phyloP scores from a whole-genome alignment of 1,140 invertebrate genomes.

The Zaprionus gabonicus region DNA sequence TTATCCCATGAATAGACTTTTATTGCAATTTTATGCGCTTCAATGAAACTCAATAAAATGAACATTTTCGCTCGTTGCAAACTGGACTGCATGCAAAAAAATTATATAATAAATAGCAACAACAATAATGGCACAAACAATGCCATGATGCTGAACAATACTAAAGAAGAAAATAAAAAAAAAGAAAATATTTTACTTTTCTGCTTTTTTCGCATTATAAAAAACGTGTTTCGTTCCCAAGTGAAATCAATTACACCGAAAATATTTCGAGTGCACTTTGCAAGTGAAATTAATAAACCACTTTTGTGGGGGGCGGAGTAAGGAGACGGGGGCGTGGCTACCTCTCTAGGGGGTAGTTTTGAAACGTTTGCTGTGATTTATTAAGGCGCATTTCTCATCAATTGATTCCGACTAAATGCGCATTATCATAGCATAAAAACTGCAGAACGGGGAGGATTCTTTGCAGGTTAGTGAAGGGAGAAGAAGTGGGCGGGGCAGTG shows the following conservation, averaged over 20 bases:
- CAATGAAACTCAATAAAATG: constrained; percentile 81
- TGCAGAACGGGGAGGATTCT: constrained; percentile 1
- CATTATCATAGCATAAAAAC: constrained; percentile 59
- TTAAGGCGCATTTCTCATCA: constrained; percentile 56
- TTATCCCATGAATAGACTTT: constrained; percentile 67
- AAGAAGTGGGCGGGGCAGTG: neutral
- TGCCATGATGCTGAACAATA: constrained; percentile 14
- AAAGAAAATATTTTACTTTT: constrained; percentile 52
- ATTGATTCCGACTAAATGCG: constrained; percentile 72
- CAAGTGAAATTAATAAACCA: constrained; percentile 72
- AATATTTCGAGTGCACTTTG: constrained; percentile 61
- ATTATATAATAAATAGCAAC: constrained; percentile 24
- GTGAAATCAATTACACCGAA: constrained; percentile 73
- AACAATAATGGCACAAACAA: constrained; percentile 24
- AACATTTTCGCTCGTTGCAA: constrained; percentile 42
- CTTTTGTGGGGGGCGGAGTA: constrained; percentile 8
- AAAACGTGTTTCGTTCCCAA: constrained; percentile 43
- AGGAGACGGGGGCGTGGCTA: too few species aligned
- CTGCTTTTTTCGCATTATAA: constrained; percentile 24
- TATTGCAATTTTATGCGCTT: constrained; percentile 81
- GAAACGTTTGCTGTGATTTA: constrained; percentile 51
- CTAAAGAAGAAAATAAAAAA: constrained; percentile 47
- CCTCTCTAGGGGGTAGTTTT: constrained; percentile 41
- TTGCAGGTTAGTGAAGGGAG: too few species aligned
- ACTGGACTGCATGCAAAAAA: constrained; percentile 24